A percentile compares a stretch with the other conserved stretches of the same genome.
Conservation (phyloP, 2,888 invertebrate genomes). For the Andrena bicolor region DNA sequence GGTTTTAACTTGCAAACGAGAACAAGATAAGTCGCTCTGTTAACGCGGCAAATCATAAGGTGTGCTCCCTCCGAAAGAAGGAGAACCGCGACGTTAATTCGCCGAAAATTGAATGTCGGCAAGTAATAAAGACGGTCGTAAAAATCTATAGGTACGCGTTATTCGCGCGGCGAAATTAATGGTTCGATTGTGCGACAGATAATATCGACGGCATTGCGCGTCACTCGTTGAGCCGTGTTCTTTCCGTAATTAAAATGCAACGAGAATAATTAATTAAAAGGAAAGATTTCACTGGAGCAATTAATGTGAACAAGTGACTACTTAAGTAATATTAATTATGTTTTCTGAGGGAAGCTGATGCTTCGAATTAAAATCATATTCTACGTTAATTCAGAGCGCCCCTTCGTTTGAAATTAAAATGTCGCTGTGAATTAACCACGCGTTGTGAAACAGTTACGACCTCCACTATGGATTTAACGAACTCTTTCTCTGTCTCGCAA, state of each 20-base stretch:
- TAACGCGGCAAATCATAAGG: not conserved
- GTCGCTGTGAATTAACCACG: not conserved
- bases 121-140: not conserved
- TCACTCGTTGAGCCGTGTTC: not conserved
- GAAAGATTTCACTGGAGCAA: slow-evolving; percentile 12
- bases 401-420: slow-evolving; percentile 31
- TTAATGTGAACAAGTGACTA: not conserved
- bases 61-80: not conserved
- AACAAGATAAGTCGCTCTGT: not conserved
- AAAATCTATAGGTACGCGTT: not conserved
- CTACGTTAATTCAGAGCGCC: not conserved
- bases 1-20: slow-evolving; percentile 19
- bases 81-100: not conserved
- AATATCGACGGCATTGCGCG: slow-evolving; percentile 4
- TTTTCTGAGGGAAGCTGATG: not conserved
- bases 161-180: not conserved
- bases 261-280: slow-evolving; percentile 17
- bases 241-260: not conserved
- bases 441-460: too few relatives aligned
- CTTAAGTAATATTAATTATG: slow-evolving; percentile 33
- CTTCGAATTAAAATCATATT: slow-evolving; percentile 20
- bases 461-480: not conserved
- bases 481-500: not conserved
- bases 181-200: slow-evolving; percentile 18
- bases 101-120: not conserved